A percentile compares a stretch with the other conserved stretches of the same genome.
Conservation (phyloP, 2,888 invertebrate genomes). For the Macaria notata region DNA sequence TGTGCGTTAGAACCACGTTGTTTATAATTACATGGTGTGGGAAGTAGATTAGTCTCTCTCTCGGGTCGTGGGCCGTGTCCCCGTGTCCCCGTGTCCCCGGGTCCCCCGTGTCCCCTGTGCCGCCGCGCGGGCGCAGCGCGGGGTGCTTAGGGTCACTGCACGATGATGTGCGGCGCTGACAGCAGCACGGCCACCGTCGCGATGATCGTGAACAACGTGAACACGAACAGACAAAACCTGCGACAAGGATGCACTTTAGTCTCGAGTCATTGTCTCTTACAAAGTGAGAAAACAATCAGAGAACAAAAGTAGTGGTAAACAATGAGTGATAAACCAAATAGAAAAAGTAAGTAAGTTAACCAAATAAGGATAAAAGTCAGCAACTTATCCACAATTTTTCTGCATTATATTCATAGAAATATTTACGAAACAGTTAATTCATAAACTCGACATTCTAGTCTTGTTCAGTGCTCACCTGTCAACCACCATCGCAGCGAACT, state of each 20-base stretch:
- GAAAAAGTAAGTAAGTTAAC: no score
- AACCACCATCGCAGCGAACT: conserved; percentile 99
- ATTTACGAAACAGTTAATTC: no score
- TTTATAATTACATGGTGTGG: conserved; percentile 34
- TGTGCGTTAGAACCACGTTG: conserved; percentile 78
- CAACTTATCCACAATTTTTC: no score
- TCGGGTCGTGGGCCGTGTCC: conserved; percentile 41
- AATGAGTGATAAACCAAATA: no score
- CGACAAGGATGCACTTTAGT: neutral
- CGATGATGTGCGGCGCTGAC: conserved; percentile 97
- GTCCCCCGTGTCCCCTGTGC: no score
- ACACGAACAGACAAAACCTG: conserved; percentile 97
- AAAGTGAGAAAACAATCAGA: no score
- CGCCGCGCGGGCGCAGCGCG: conserved; percentile 30
- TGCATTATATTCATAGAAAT: no score
- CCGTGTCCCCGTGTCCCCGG: conserved; percentile 3
- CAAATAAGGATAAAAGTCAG: no score
- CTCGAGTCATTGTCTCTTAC: neutral
- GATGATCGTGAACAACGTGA: conserved; percentile 96
- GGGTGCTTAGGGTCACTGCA: conserved; percentile 84
- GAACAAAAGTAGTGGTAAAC: no score
- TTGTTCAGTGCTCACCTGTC: conserved; percentile 84
- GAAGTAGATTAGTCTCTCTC: conserved; percentile 67
- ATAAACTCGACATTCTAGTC: no score
- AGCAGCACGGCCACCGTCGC: conserved; percentile 95